A percentile compares a stretch with the other conserved stretches of the same genome.
Evolutionary conservation across 2,113 vertebrate species (phyloP).

Genomic region (Procavia capensis): DNA sequence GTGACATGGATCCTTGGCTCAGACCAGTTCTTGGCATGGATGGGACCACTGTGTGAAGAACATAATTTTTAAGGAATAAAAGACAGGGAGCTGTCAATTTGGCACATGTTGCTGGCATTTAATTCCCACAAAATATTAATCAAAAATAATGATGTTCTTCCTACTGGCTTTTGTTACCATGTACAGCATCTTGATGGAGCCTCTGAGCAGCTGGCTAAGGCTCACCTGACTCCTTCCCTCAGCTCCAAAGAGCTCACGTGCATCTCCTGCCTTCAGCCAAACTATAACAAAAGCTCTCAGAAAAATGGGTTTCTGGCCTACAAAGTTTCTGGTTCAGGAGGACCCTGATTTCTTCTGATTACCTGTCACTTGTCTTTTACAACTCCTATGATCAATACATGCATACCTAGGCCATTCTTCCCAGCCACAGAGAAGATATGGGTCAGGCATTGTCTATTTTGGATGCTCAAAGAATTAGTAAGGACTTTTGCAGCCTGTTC

Average conservation of each 20-base stretch:
- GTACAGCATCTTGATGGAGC: background rate
- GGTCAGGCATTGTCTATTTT: background rate
- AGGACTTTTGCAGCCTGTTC: background rate
- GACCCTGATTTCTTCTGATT: background rate
- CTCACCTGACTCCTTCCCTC: background rate
- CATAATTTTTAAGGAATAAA: conserved; percentile 56
- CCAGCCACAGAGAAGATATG: background rate
- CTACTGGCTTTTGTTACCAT: background rate
- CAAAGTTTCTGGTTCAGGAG: background rate
- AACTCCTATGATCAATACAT: conserved; percentile 4
- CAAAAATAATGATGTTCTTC: conserved; percentile 62
- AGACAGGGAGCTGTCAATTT: conserved; percentile 43
- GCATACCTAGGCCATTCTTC: background rate
- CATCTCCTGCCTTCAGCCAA: conserved; percentile 23
- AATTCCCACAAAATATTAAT: conserved; percentile 73
- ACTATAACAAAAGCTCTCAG: background rate
- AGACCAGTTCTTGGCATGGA: conserved; percentile 49
- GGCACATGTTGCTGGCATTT: conserved; percentile 43
- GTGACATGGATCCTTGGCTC: background rate
- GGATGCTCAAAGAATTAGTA: background rate
- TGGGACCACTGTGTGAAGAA: background rate
- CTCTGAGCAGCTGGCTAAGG: background rate
- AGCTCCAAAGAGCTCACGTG: background rate
- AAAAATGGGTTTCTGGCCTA: background rate
- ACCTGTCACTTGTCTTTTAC: background rate